Base-by-base conservation (phyloP, 1,140 invertebrate species). In the Drosophila seguyi region DNA sequence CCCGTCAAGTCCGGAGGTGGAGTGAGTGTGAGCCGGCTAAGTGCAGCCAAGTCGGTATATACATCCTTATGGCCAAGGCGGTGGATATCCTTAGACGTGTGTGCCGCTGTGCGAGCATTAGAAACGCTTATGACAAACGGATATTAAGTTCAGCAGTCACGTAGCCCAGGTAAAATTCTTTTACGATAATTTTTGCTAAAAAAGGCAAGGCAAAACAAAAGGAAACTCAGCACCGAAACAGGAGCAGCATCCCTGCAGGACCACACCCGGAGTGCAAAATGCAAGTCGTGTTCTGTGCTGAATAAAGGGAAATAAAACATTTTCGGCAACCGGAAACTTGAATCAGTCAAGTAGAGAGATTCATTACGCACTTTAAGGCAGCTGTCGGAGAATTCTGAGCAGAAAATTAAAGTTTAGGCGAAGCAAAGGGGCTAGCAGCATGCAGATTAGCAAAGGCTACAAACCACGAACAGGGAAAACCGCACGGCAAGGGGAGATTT, bases 71-170 rank as follows among this genome's bases (percentile, higher is more conserved):
- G 60, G n/a, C 4, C 60, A 36, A 38, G 52, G 31, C 34, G 31
- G 22, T 53, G 59, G 58, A 31, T 41, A 39, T 58, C 20, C 36
- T 29, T 60, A 45, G 18, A 71, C 41, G 80, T 61, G 39, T 73
- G 45, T 63, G 29, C 77, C 53, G 73, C 41, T 81, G 60, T 86
- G 47, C 76, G 73, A 81, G 85, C 84, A 90, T 88, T 88, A 88
- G 85, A 88, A 88, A 77, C 81, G 85, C 86, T 90, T 90, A 90
- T 90, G 86, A 90, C 85, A 90, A 90, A 90, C 85, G 85, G 85
- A 90, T 90, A 90, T 90, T 90, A 90, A 90, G 86, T 90, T 85
- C 85, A 85, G 81, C 81, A 90, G 85, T 90, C 85, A 90, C 85
- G 85, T 90, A 81, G 81, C 78, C 73, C 85, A 90, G 85, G 85